phyloP scores from a whole-genome alignment of 2,888 invertebrate species.

The Spodoptera exigua region DNA sequence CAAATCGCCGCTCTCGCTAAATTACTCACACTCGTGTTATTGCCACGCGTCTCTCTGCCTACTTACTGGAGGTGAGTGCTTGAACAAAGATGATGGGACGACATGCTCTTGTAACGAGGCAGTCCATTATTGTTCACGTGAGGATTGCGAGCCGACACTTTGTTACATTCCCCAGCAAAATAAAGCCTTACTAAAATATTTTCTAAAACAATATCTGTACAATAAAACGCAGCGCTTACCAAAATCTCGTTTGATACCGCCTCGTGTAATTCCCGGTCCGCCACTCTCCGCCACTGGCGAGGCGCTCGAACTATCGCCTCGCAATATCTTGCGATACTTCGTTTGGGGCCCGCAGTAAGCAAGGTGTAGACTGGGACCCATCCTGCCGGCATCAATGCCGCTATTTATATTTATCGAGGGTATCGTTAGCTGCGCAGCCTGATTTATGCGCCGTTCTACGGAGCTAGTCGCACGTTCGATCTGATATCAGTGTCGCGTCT shows the following conservation, averaged over 20 bases:
- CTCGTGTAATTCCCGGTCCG: constrained; percentile 40
- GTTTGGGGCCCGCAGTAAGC: constrained; percentile 40
- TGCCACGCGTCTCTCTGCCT: constrained; percentile 27
- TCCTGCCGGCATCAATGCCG: constrained; percentile 53
- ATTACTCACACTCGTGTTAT: constrained; percentile 51
- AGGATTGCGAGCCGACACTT: too few relatives aligned
- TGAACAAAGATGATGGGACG: constrained; percentile 12
- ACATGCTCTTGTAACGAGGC: too few relatives aligned
- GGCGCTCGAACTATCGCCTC: constrained; percentile 45
- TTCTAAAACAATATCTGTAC: background rate
- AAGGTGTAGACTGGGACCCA: constrained; percentile 50
- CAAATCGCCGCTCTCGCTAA: constrained; percentile 50
- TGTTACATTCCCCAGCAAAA: too few relatives aligned
- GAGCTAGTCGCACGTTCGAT: constrained; percentile 26
- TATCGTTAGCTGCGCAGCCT: constrained; percentile 47
- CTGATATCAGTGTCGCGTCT: constrained; percentile 42
- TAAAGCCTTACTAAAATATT: too few relatives aligned
- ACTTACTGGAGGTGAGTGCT: constrained; percentile 27
- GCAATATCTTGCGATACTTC: constrained; percentile 51
- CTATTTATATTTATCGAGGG: constrained; percentile 62
- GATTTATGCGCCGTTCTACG: constrained; percentile 50
- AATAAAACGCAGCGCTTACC: constrained; percentile 20
- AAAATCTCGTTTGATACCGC: constrained; percentile 14
- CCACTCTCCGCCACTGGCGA: constrained; percentile 40
- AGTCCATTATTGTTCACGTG: too few relatives aligned